Base-by-base conservation (phyloP, 2,888 invertebrate species). In the Alloplasta piceator region DNA sequence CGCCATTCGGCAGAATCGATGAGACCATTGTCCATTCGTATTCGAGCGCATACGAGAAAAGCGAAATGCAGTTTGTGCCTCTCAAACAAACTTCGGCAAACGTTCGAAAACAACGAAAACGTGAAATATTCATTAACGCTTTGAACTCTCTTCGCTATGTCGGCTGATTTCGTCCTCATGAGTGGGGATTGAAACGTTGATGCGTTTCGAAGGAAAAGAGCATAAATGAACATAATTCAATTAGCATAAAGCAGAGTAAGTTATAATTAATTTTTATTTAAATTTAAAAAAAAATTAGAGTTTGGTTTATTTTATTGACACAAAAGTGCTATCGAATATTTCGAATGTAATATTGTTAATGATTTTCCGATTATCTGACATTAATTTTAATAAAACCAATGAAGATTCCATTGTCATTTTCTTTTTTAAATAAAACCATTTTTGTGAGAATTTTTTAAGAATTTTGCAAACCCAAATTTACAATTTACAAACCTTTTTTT, bases 71-170 rank as follows among this genome's bases (percentile, higher is more conserved):
- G 93, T 92, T 98, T 98, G 92, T 98, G 97, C 80, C 95, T 95
- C 90, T 98, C 98, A 89, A 98, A 98, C 71, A 98, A 94, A 84
- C 98, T 97, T 64, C 98, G 94, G 88, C 98, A 98, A 6, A 98
- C 97, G 90, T 97, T 98, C 85, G 94, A 94, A 91, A 97, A 98
- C 0, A 98, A 93, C 82, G 96, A 95, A 89, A 95, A 96, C 5
- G 97, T 98, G 91, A 98, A 96, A 87, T 96, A 95, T 26, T 96
- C 95, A 66, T 96, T 96, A 75, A 98, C 94, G 74, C 94, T 96
- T n/a, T 94, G 93, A 4, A 98, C 95, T n/a, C 98, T 94, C 70
- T 95, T 94, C 1, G 94, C 93, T 80, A 97, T 94, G 85, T 97
- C 95, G 85, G 95, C 96, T 93, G 93, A 36, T 5, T n/a, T 6